Percentiles rank a stretch among this genome's conserved stretches.
These are phyloP conservation scores for Orchesella cincta DNA, from an alignment of 1,140 invertebrate species.

Conservation along the genomic window DNA sequence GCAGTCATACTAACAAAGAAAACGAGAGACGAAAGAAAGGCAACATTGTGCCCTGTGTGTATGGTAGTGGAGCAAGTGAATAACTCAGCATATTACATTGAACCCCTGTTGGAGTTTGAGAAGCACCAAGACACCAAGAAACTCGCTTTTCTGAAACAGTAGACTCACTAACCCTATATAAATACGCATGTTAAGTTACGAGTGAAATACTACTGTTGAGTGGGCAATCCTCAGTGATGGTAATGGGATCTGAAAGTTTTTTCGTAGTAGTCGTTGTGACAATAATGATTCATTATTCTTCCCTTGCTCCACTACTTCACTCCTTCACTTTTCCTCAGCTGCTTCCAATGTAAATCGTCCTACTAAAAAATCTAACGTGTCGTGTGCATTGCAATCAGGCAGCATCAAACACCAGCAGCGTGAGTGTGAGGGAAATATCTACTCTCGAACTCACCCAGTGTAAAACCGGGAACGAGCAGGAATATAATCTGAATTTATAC, in stretches of 20 bases:
- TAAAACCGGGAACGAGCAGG: no score
- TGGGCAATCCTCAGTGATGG: background rate
- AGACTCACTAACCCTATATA: background rate
- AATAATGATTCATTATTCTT: slow-evolving; percentile 20
- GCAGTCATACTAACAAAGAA: slow-evolving; percentile 3
- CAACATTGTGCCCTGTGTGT: background rate
- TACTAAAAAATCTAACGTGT: no score
- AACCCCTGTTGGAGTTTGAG: no score
- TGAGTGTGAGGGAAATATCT: no score
- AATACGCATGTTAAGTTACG: background rate
- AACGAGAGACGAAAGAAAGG: background rate
- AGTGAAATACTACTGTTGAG: slow-evolving; percentile 3
- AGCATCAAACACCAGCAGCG: no score
- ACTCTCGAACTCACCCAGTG: no score
- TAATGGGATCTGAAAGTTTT: slow-evolving; percentile 3
- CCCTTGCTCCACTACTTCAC: no score
- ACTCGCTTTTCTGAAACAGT: background rate
- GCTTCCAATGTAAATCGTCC: no score
- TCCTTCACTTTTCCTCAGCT: no score
- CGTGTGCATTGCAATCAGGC: no score
- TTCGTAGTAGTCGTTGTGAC: background rate
- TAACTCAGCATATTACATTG: background rate
- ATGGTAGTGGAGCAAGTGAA: background rate
- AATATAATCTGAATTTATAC: no score
- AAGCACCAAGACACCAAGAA: background rate